Conservation (phyloP, 1,140 invertebrate species). For the Chymomyza costata region DNA sequence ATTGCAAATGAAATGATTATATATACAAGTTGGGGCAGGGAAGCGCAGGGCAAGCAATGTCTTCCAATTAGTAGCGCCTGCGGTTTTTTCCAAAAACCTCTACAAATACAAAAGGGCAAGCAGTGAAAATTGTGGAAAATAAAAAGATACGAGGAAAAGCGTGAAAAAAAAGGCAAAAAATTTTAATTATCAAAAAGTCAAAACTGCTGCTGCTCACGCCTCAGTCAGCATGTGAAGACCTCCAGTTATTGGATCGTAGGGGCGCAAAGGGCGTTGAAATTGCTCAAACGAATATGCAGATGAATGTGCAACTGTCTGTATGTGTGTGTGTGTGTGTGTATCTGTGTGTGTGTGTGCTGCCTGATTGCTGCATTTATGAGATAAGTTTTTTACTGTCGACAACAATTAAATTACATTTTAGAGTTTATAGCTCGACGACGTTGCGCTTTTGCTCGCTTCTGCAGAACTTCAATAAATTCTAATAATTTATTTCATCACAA, state of each 20-base stretch:
- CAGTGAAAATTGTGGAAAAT: too few relatives aligned
- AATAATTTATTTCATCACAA: slow-evolving; percentile 60
- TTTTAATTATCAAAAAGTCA: slow-evolving; percentile 44
- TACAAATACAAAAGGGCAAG: too few relatives aligned
- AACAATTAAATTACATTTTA: slow-evolving; percentile 69
- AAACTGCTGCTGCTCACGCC: neutral
- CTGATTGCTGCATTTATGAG: slow-evolving; percentile 63
- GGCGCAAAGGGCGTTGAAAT: too few relatives aligned
- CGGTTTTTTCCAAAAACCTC: neutral
- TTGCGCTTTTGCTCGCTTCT: slow-evolving; percentile 31
- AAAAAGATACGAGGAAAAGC: too few relatives aligned
- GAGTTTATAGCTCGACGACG: slow-evolving; percentile 45
- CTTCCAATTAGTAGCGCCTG: slow-evolving; percentile 38
- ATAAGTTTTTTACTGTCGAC: slow-evolving; percentile 63
- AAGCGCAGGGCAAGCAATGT: slow-evolving; percentile 33
- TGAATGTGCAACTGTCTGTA: too few relatives aligned
- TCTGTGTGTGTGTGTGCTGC: slow-evolving; percentile 22
- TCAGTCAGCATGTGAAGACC: slow-evolving; percentile 6
- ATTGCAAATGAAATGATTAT: slow-evolving; percentile 27
- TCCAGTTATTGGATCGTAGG: neutral
- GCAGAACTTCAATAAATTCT: slow-evolving; percentile 63
- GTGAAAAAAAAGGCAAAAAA: slow-evolving; percentile 25
- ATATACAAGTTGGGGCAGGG: neutral
- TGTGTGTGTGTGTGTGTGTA: slow-evolving; percentile 18
- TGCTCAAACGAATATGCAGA: too few relatives aligned